Conservation (phyloP, 1,140 invertebrate genomes). For the Schlechtendalia chinensis region DNA sequence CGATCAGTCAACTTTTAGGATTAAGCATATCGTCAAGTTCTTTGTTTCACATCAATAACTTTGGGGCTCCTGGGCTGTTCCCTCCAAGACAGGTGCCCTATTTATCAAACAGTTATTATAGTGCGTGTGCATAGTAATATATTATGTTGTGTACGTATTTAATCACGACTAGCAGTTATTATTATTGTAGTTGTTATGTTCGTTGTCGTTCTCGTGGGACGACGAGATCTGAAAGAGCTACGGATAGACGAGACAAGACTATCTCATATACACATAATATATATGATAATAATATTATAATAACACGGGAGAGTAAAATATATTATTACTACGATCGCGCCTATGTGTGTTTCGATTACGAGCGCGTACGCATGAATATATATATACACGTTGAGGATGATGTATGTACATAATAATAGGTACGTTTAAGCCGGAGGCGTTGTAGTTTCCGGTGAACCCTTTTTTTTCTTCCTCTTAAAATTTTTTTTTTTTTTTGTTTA, state of each 20-base stretch:
- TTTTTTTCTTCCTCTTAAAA: conserved; percentile 1
- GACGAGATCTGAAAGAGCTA: background rate
- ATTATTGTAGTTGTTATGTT: background rate
- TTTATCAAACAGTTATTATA: too few relatives aligned
- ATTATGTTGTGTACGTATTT: background rate
- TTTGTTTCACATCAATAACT: too few relatives aligned
- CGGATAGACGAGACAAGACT: too few relatives aligned
- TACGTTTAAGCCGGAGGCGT: conserved; percentile 48
- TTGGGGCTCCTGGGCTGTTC: too few relatives aligned
- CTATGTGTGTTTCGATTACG: background rate
- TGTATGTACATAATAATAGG: conserved; percentile 46
- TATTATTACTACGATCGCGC: background rate
- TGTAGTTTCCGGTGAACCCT: conserved; percentile 50
- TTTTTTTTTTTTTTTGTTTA: background rate
- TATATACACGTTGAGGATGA: background rate
- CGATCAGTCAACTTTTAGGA: too few relatives aligned
- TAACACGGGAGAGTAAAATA: conserved; percentile 19
- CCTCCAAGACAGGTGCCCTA: too few relatives aligned
- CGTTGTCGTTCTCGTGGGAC: background rate
- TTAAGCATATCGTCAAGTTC: too few relatives aligned
- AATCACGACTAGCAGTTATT: too few relatives aligned
- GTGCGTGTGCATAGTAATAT: too few relatives aligned
- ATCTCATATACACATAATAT: background rate
- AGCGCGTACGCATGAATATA: background rate
- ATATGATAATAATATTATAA: conserved; percentile 12